These are phyloP conservation scores for Apostichopus parvimensis DNA, from an alignment of 35 echinoderm and acorn worm genomes.

Conservation along the genomic window DNA sequence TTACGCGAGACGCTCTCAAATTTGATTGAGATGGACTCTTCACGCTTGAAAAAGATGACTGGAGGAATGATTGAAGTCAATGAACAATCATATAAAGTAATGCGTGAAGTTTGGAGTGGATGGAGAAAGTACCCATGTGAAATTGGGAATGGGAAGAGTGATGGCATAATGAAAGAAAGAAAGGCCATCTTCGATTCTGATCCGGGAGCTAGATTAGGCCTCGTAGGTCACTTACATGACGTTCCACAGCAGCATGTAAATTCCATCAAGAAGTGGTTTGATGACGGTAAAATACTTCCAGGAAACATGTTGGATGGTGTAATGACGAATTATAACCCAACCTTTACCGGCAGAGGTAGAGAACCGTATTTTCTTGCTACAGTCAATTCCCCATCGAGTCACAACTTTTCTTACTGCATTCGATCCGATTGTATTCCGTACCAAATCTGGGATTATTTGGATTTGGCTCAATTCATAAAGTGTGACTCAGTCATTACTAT, in stretches of 20 bases:
- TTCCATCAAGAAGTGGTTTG: slow-evolving; percentile 54
- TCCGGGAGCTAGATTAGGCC: neutral
- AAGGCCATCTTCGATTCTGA: slow-evolving; percentile 7
- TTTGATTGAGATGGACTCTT: neutral
- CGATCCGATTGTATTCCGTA: slow-evolving; percentile 42
- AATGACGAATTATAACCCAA: slow-evolving; percentile 57
- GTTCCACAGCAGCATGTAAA: slow-evolving; percentile 27
- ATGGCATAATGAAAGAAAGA: slow-evolving; percentile 46
- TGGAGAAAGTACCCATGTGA: slow-evolving; percentile 45
- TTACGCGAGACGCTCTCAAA: neutral
- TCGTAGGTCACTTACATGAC: neutral
- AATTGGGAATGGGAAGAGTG: neutral
- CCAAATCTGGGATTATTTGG: slow-evolving; percentile 65
- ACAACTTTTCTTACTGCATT: slow-evolving; percentile 49
- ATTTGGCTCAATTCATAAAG: neutral
- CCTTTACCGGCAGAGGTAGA: slow-evolving; percentile 47
- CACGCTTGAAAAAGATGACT: neutral
- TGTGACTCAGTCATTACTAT: slow-evolving; percentile 16
- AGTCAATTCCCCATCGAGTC: neutral
- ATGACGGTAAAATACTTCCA: slow-evolving; percentile 51
- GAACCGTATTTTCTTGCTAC: neutral
- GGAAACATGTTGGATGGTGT: neutral
- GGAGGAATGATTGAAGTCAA: neutral
- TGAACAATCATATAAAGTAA: neutral
- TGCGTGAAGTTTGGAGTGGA: slow-evolving; percentile 58